Conservation (phyloP, 2,113 vertebrate species). For the Chunga burmeisteri region DNA sequence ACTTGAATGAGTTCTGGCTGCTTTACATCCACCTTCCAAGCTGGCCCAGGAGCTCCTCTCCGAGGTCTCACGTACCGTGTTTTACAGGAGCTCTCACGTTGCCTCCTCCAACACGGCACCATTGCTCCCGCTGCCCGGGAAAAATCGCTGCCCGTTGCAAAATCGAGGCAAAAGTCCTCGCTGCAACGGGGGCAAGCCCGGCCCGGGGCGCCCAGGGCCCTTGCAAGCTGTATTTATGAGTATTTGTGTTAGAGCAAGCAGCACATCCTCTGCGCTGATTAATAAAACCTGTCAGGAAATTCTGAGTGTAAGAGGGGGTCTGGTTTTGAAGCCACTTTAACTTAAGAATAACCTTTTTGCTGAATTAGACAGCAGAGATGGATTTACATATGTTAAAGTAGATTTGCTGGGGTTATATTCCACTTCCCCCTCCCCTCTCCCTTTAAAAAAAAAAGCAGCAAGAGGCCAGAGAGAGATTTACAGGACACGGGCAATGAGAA, state of each 20-base stretch:
- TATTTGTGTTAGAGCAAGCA: not conserved
- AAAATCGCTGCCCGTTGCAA: not conserved
- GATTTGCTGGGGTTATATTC: not conserved
- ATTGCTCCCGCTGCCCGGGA: not conserved
- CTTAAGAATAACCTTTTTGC: not conserved
- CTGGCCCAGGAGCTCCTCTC: not conserved
- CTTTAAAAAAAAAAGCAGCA: accelerated
- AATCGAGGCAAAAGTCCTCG: not conserved
- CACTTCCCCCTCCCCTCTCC: too few species aligned
- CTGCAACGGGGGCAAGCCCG: accelerated
- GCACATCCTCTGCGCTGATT: accelerated
- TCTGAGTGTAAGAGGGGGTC: not conserved
- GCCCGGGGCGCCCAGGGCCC: not conserved
- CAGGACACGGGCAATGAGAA: not conserved
- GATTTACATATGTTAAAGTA: not conserved
- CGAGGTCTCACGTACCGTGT: not conserved
- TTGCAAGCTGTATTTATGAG: not conserved
- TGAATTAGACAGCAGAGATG: not conserved
- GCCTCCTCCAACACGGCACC: not conserved
- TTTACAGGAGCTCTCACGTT: not conserved
- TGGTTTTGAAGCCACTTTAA: not conserved
- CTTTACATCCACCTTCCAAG: not conserved
- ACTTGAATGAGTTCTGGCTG: not conserved
- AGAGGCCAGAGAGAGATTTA: not conserved
- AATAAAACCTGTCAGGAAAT: not conserved